Percentiles rank a stretch among this genome's conserved stretches.
phyloP scores from a whole-genome alignment of 2,797 vertebrate genomes.

The Dendrocincla tyrannina region DNA sequence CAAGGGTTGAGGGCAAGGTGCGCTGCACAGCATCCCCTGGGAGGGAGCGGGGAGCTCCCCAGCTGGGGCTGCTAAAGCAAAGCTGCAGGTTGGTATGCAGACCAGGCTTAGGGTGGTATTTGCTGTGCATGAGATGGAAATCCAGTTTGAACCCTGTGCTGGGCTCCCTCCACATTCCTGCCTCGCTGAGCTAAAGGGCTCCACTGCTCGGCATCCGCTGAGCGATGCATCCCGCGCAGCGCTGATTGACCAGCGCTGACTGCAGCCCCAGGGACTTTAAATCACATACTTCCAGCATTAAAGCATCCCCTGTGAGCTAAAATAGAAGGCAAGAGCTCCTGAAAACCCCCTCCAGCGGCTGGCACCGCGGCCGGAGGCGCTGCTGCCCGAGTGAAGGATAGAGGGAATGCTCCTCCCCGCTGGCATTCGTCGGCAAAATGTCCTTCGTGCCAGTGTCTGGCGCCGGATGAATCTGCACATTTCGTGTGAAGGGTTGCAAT shows the following conservation, averaged over 20 bases:
- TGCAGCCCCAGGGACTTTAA: not conserved
- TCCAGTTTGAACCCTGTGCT: not conserved
- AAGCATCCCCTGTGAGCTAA: not conserved
- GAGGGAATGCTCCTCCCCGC: not conserved
- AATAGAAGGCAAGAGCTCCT: not conserved
- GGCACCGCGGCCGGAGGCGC: accelerated
- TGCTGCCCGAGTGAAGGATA: not conserved
- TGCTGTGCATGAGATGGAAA: not conserved
- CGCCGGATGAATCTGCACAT: slow-evolving; percentile 24
- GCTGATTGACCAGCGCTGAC: not conserved
- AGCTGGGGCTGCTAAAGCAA: not conserved
- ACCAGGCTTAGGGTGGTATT: not conserved
- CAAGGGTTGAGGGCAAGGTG: not conserved
- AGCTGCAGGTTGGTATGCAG: not conserved
- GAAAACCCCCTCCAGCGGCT: not conserved
- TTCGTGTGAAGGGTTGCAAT: not conserved
- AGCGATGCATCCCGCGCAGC: not conserved
- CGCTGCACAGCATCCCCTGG: not conserved
- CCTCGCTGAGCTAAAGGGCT: not conserved
- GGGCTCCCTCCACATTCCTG: not conserved
- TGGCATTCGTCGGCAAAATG: not conserved
- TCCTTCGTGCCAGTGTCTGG: not conserved
- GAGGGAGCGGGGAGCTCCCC: not conserved
- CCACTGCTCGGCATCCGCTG: not conserved
- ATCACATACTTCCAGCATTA: not conserved